Conservation (phyloP, 2,888 invertebrate species). For the Erebia palarica region DNA sequence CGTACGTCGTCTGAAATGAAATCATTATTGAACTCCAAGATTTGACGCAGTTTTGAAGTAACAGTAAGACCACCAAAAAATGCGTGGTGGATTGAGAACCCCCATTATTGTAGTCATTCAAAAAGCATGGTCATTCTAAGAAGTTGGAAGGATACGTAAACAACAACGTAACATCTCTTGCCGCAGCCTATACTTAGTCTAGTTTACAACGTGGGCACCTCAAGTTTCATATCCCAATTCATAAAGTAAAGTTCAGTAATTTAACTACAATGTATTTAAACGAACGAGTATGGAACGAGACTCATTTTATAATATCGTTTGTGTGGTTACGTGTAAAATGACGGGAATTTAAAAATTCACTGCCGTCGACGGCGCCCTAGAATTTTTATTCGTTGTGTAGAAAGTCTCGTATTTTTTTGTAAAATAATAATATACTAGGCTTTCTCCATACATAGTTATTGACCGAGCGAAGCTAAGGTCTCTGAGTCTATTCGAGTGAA, state of each 20-base stretch:
- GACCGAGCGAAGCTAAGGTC: no score
- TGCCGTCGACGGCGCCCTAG: background rate
- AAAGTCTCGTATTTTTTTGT: no score
- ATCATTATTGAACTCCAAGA: no score
- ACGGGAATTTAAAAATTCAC: slow-evolving; percentile 19
- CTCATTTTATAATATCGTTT: slow-evolving; percentile 38
- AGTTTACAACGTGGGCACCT: slow-evolving; percentile 2
- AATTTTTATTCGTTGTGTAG: background rate
- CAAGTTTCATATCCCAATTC: slow-evolving; percentile 21
- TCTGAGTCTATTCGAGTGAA: no score
- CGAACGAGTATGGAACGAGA: slow-evolving; percentile 29
- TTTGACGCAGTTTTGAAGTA: no score
- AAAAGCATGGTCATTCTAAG: background rate
- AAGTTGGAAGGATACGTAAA: background rate
- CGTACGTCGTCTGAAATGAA: no score
- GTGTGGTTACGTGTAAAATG: slow-evolving; percentile 29
- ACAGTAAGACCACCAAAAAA: no score
- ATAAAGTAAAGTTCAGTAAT: slow-evolving; percentile 28
- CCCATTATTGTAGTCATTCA: no score
- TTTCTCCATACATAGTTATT: no score
- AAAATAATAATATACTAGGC: no score
- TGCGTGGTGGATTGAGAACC: background rate
- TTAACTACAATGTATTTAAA: slow-evolving; percentile 35
- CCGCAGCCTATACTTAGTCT: background rate
- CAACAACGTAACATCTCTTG: background rate